phyloP scores from a whole-genome alignment of 2,888 invertebrate genomes.

The Tholera decimalis region DNA sequence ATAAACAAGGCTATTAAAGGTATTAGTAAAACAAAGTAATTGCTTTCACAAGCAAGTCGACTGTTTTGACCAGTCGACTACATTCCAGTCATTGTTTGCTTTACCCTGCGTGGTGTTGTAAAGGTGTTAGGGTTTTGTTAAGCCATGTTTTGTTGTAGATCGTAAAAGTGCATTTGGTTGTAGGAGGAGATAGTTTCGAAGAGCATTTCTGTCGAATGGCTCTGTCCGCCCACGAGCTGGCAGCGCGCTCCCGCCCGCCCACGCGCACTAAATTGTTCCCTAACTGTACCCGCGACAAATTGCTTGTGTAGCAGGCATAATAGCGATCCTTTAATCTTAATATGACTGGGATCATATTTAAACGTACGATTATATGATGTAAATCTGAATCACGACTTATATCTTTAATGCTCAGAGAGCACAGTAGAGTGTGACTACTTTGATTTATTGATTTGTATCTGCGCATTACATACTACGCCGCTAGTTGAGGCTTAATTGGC shows the following conservation, averaged over 20 bases:
- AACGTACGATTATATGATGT: slow-evolving; percentile 32
- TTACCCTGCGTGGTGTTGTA: slow-evolving; percentile 71
- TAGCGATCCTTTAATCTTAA: slow-evolving; percentile 79
- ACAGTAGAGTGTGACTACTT: slow-evolving; percentile 11
- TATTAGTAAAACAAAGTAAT: slow-evolving; percentile 55
- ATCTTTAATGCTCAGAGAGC: slow-evolving; percentile 8
- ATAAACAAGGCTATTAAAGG: slow-evolving; percentile 38
- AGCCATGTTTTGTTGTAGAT: slow-evolving; percentile 78
- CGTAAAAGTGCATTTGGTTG: slow-evolving; percentile 80
- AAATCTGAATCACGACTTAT: slow-evolving; percentile 28
- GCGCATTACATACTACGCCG: neutral
- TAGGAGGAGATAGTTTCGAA: slow-evolving; percentile 76
- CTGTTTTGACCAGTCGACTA: slow-evolving; percentile 55
- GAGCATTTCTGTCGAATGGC: slow-evolving; percentile 84
- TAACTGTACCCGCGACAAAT: slow-evolving; percentile 88
- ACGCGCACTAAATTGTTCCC: slow-evolving; percentile 84
- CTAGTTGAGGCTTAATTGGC: too few species aligned
- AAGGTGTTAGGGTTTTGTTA: slow-evolving; percentile 81
- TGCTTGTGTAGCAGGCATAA: slow-evolving; percentile 75
- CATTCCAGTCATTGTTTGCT: slow-evolving; percentile 68
- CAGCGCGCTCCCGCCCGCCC: slow-evolving; percentile 84
- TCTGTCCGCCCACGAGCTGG: slow-evolving; percentile 81
- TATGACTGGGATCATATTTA: slow-evolving; percentile 68
- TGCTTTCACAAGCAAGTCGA: slow-evolving; percentile 56
- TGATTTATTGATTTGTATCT: slow-evolving; percentile 10